Percentiles rank a stretch among this genome's conserved stretches.
These are phyloP conservation scores for Pycnomerus fuliginosus DNA, from an alignment of 2,888 invertebrate genomes.

Conservation along the genomic window DNA sequence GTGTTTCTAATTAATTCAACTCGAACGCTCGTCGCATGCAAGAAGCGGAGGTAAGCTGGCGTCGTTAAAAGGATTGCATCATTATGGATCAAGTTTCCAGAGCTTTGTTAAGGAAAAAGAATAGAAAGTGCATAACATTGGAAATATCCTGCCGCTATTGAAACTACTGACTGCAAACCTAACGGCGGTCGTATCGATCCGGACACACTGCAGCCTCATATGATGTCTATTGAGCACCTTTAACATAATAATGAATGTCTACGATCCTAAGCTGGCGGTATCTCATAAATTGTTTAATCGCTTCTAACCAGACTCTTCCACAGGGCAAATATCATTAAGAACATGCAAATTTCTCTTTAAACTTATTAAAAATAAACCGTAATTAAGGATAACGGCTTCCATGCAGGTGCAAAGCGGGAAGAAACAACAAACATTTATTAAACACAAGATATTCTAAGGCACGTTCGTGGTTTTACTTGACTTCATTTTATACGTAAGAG, in stretches of 20 bases:
- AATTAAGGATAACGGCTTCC: constrained; percentile 11
- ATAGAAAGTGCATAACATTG: constrained; percentile 23
- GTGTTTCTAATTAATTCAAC: too few relatives aligned
- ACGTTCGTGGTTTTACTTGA: constrained; percentile 24
- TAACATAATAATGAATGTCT: constrained; percentile 13
- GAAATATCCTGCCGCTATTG: constrained; percentile 22
- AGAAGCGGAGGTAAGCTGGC: too few relatives aligned
- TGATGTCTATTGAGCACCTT: constrained; percentile 20
- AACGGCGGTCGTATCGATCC: constrained; percentile 23
- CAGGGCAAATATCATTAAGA: constrained; percentile 5
- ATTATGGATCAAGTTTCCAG: constrained; percentile 23
- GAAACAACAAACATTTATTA: constrained; percentile 22
- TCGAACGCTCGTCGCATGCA: too few relatives aligned
- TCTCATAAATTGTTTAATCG: constrained; percentile 11
- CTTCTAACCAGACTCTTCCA: constrained; percentile 2
- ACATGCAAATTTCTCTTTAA: constrained; percentile 8
- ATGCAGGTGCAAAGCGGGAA: constrained; percentile 16
- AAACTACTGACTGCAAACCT: constrained; percentile 20
- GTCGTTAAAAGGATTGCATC: too few relatives aligned
- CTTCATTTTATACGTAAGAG: constrained; percentile 24
- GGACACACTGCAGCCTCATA: constrained; percentile 16
- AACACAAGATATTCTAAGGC: constrained; percentile 18
- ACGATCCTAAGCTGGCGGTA: constrained; percentile 5
- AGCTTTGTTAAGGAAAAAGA: constrained; percentile 19
- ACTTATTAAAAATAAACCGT: constrained; percentile 10